These are phyloP conservation scores for Ophiothrix spiculata DNA, from an alignment of 35 echinoderm and acorn worm species.

Conservation along the genomic window DNA sequence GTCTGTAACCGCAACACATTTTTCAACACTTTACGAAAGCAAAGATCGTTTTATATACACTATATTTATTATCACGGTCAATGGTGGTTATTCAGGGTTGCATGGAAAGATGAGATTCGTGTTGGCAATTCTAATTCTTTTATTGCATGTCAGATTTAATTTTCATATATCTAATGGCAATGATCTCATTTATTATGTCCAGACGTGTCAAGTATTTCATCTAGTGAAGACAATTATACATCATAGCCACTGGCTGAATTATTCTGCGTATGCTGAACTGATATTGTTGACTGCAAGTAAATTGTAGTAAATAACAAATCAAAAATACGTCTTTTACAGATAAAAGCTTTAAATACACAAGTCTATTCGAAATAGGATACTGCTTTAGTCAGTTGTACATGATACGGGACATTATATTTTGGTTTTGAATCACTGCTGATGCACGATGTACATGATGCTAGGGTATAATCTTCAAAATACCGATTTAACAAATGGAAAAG, in stretches of 20 bases:
- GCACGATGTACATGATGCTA: no score
- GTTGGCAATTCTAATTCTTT: neutral
- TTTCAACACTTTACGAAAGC: neutral
- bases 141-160: neutral
- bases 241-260: neutral
- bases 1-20: no score
- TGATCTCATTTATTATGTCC: neutral
- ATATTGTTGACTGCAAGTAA: neutral
- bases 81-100: neutral
- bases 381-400: neutral
- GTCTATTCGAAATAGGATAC: neutral
- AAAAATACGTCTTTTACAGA: neutral
- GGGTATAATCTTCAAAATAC: no score
- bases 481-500: no score
- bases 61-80: neutral
- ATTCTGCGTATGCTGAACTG: neutral
- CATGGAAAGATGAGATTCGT: neutral
- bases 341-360: neutral
- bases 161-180: neutral
- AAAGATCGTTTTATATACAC: neutral
- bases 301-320: neutral
- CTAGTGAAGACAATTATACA: neutral
- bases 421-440: no score
- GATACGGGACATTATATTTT: no score
- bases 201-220: slow-evolving; percentile 3